Conservation (phyloP, 2,113 vertebrate genomes). For the Sisor rabdophorus region DNA sequence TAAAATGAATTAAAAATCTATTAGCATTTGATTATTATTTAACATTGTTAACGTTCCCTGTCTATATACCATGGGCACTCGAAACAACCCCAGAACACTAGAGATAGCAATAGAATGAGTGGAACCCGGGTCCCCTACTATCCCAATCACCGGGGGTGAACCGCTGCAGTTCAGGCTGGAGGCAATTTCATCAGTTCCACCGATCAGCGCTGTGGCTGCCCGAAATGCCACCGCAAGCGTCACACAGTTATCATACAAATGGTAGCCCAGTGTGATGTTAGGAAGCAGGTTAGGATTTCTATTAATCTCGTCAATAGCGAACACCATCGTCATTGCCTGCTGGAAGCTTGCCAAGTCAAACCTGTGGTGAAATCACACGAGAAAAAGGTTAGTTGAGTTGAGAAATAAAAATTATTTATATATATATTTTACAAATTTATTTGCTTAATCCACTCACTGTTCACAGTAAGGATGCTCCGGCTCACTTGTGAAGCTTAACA, state of each 20-base stretch:
- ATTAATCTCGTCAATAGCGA: constrained; percentile 65
- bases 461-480: constrained; percentile 56
- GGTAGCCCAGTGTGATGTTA: constrained; percentile 61
- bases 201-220: constrained; percentile 54
- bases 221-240: constrained; percentile 55
- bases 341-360: constrained; percentile 58
- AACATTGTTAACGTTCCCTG: background rate
- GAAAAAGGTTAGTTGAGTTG: background rate
- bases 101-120: constrained; percentile 62
- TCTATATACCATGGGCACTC: constrained; percentile 59
- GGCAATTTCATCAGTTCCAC: constrained; percentile 46
- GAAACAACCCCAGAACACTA: constrained; percentile 58
- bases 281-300: constrained; percentile 56
- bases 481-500: constrained; percentile 53
- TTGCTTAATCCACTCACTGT: constrained; percentile 49
- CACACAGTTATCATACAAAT: constrained; percentile 62
- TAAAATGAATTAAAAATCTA: background rate
- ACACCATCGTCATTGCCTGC: constrained; percentile 61
- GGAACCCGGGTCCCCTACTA: constrained; percentile 62
- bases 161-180: constrained; percentile 49
- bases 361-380: constrained; percentile 35
- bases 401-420: background rate
- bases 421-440: too few relatives aligned
- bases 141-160: constrained; percentile 55
- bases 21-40: too few relatives aligned